phyloP scores from a whole-genome alignment of 2,797 vertebrate genomes.

The Lutjanus argentimaculatus region DNA sequence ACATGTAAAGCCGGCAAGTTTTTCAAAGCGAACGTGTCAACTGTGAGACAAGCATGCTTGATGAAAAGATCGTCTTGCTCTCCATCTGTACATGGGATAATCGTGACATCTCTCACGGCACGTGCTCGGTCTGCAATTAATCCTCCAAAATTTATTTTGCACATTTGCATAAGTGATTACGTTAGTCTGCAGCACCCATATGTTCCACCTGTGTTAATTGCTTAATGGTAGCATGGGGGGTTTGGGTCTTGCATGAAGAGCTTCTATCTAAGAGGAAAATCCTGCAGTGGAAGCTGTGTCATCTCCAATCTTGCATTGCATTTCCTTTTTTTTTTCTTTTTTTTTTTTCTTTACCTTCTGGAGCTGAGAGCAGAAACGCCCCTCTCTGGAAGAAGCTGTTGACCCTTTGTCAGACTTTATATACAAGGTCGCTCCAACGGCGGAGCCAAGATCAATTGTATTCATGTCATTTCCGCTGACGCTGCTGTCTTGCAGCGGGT shows the following conservation, averaged over 20 bases:
- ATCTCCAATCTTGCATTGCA: constrained; percentile 25
- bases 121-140: constrained; percentile 66
- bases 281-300: constrained; percentile 10
- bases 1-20: neutral
- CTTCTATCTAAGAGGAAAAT: constrained; percentile 18
- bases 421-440: constrained; percentile 55
- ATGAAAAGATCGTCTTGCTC: constrained; percentile 45
- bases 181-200: constrained; percentile 70
- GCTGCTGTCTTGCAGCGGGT: constrained; percentile 60
- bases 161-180: constrained; percentile 80
- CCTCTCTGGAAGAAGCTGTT: constrained; percentile 53
- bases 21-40: neutral
- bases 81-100: constrained; percentile 63
- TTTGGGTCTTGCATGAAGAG: constrained; percentile 12
- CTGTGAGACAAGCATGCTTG: constrained; percentile 14
- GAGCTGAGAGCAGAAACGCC: constrained; percentile 16
- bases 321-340: no score
- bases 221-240: constrained; percentile 55
- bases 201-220: constrained; percentile 79
- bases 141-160: constrained; percentile 61
- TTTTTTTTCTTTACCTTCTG: neutral
- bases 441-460: constrained; percentile 60
- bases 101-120: constrained; percentile 64
- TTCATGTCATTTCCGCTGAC: constrained; percentile 72
- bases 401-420: constrained; percentile 66